These are phyloP conservation scores for Thalassarche chlororhynchos DNA, from an alignment of 2,113 vertebrate genomes.

Conservation along the genomic window DNA sequence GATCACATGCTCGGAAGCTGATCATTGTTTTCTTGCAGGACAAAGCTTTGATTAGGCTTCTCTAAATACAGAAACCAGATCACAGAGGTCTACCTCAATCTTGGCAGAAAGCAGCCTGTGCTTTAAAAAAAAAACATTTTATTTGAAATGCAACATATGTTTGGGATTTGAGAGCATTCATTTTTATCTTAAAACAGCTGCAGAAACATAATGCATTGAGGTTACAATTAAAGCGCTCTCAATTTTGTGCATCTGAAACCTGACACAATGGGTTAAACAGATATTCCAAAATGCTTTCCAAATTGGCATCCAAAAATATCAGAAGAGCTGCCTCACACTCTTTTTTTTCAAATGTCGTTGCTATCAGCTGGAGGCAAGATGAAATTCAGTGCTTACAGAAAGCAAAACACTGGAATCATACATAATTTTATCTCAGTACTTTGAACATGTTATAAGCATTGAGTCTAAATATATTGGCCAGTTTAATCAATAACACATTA, in stretches of 20 bases:
- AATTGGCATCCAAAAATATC: conserved; percentile 15
- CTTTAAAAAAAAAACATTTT: not conserved
- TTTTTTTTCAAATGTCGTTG: not conserved
- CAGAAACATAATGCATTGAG: not conserved
- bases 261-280: conserved; percentile 3
- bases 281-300: not conserved
- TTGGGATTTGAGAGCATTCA: not conserved
- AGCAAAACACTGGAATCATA: not conserved
- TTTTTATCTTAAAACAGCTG: conserved; percentile 25
- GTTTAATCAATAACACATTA: not conserved
- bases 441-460: not conserved
- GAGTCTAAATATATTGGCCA: not conserved
- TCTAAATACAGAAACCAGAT: conserved; percentile 48
- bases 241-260: not conserved
- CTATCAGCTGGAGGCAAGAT: not conserved
- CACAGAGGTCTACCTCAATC: conserved; percentile 24
- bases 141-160: not conserved
- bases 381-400: not conserved
- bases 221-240: not conserved
- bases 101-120: conserved; percentile 33
- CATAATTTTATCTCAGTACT: not conserved
- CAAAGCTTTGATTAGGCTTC: conserved; percentile 33
- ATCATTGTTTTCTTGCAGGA: conserved; percentile 23
- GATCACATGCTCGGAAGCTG: conserved; percentile 57
- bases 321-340: not conserved